Evolutionary conservation across 2,113 vertebrate genomes (phyloP).

Genomic region (Pachycephala philippinensis): DNA sequence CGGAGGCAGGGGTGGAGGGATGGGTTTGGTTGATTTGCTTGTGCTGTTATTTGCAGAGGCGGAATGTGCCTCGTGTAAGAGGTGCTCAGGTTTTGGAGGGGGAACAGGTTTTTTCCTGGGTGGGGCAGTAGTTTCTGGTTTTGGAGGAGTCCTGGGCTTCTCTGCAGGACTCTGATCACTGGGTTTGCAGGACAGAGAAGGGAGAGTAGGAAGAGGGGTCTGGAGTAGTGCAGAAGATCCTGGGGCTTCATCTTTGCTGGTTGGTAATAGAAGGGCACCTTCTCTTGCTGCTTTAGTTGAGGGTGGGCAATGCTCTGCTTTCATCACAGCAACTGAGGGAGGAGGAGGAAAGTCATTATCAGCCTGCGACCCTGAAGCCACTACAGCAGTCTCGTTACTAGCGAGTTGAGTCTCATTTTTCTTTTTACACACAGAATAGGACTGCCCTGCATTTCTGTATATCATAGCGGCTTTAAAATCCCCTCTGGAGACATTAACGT

Average conservation of each 20-base stretch:
- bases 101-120: conserved; percentile 60
- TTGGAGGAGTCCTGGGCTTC: conserved; percentile 70
- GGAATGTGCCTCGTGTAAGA: conserved; percentile 9
- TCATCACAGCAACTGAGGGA: conserved; percentile 76
- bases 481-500: conserved; percentile 81
- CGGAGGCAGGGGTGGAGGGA: neutral
- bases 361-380: conserved; percentile 51
- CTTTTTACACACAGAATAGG: conserved; percentile 62
- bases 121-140: conserved; percentile 59
- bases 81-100: conserved; percentile 70
- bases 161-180: conserved; percentile 51
- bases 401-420: conserved; percentile 19
- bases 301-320: conserved; percentile 50
- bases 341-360: conserved; percentile 75
- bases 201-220: neutral
- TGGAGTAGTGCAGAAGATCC: conserved; percentile 51
- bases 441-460: conserved; percentile 79
- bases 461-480: conserved; percentile 86
- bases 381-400: conserved; percentile 42
- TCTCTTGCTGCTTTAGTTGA: conserved; percentile 32
- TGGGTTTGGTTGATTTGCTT: conserved; percentile 3
- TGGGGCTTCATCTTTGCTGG: conserved; percentile 60
- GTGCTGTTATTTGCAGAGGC: neutral
- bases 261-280: conserved; percentile 1
- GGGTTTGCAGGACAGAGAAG: conserved; percentile 31